Evolutionary conservation across 2,113 vertebrate genomes (phyloP), one percentile per base, ranked within the genome.

Genomic region (Eptesicus fuscus): DNA sequence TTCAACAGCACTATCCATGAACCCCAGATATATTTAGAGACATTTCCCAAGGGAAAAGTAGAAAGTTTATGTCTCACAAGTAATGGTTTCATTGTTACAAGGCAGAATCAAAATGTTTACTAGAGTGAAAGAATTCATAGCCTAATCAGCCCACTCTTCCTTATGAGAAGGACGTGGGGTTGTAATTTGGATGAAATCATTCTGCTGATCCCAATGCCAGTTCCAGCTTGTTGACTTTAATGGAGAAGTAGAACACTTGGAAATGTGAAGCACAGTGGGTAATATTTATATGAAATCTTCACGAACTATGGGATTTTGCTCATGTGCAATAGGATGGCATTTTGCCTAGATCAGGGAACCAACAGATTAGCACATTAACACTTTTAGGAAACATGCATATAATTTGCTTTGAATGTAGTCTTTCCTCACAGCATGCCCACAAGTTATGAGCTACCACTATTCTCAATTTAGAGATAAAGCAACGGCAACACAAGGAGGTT

Each of bases 321-420:
- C 98, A 96, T 97, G 98, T 96, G 96, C 97, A 98, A 98, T 98
- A 99, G 98, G 92, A 96, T 98, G 98, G 98, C 98, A 98, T 98
- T 97, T 98, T 98, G 98, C 98, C 99, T 99, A 99, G 99, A 99
- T 99, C 98, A 98, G 98, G 99, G 98, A 99, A 99, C 99, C 98
- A 99, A 99, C 98, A 99, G 99, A 99, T 99, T 99, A 99, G 98
- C 99, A 99, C 99, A 99, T 99, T 99, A 99, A 99, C 99, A 98
- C 99, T 99, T 98, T 98, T 97, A 97, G 96, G 97, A 98, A 99
- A 98, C 97, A 98, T 96, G 98, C 97, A 20, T 98, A 95, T 98
- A 98, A 98, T 98, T 98, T 98, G 92, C 97, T 98, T 98, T 98
- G 98, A 98, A 98, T 98, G 98, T 98, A 97, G 98, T 98, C 98